phyloP scores from a whole-genome alignment of 2,888 invertebrate genomes.

The Eupithecia subumbrata region DNA sequence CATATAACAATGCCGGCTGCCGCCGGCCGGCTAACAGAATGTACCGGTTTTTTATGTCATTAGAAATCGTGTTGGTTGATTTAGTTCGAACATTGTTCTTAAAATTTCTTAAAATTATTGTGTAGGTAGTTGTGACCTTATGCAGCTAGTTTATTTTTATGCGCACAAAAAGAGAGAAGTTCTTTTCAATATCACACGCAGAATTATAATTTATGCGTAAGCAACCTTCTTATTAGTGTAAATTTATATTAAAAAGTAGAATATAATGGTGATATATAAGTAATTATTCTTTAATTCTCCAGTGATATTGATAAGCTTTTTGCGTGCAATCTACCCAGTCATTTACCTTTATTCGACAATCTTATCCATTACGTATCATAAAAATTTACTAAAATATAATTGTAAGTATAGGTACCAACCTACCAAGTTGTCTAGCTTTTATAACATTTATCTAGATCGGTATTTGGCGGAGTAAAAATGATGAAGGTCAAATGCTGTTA shows the following conservation, averaged over 20 bases:
- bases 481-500: slow-evolving; percentile 7
- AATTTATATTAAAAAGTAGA: too few species aligned
- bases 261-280: too few species aligned
- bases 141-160: not conserved
- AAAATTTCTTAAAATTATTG: not conserved
- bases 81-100: not conserved
- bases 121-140: not conserved
- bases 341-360: not conserved
- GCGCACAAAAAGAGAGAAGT: not conserved
- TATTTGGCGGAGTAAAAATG: not conserved
- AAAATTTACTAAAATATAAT: too few species aligned
- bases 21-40: not conserved
- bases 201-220: too few species aligned
- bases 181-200: too few species aligned
- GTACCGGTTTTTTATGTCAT: not conserved
- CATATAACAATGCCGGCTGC: not conserved
- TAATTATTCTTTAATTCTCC: too few species aligned
- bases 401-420: not conserved
- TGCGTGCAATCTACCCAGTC: too few species aligned
- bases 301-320: too few species aligned
- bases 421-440: not conserved
- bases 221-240: too few species aligned
- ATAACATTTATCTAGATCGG: not conserved
- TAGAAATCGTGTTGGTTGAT: too few species aligned
- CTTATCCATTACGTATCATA: not conserved